Conservation (phyloP, 2,797 vertebrate species). For the Phalloptychus januarius region DNA sequence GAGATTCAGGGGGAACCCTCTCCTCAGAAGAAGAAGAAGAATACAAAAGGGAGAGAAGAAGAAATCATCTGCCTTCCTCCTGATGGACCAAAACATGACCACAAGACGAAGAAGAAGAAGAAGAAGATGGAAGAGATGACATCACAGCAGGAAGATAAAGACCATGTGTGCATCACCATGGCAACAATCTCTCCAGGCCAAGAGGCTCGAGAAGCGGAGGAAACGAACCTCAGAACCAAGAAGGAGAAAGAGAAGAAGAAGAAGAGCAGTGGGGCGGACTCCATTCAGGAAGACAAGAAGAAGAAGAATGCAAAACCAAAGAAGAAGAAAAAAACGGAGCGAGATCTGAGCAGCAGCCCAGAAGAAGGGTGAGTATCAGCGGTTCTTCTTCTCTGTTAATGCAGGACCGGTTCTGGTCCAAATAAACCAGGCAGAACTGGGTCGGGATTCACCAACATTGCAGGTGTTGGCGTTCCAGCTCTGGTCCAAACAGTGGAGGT, state of each 20-base stretch:
- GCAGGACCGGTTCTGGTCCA: background rate
- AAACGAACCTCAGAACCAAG: background rate
- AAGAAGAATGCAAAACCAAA: background rate
- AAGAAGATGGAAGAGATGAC: background rate
- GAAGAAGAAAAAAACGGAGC: background rate
- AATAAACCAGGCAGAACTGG: background rate
- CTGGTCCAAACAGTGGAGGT: too few species aligned
- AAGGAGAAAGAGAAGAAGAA: background rate
- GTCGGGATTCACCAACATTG: too few species aligned
- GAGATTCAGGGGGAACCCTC: background rate
- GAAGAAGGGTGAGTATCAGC: background rate
- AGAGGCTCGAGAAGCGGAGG: background rate
- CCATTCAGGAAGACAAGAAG: background rate
- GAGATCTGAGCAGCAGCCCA: background rate
- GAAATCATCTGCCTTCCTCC: background rate
- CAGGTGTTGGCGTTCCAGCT: too few species aligned
- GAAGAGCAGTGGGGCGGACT: too few species aligned
- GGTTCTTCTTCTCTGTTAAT: background rate
- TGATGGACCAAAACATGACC: background rate
- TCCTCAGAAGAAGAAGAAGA: background rate
- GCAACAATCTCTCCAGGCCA: background rate
- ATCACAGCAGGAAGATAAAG: background rate
- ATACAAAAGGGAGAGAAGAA: constrained; percentile 4
- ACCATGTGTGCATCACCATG: background rate
- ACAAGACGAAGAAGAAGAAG: constrained; percentile 2